These are phyloP conservation scores for Rhizomys pruinosus DNA, from an alignment of 2,113 vertebrate genomes.

Conservation along the genomic window DNA sequence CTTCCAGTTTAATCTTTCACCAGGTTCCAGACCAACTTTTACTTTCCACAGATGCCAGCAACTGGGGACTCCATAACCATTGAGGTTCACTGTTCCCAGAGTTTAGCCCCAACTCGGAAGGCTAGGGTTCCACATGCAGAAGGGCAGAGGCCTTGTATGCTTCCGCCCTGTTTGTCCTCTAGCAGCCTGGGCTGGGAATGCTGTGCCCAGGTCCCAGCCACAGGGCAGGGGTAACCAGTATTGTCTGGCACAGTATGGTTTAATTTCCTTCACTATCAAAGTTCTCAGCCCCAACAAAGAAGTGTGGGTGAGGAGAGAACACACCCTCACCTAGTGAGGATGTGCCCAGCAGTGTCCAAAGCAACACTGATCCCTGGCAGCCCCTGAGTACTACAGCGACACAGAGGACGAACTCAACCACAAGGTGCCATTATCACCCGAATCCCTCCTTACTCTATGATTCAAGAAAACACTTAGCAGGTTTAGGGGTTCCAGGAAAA, in stretches of 20 bases:
- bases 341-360: background rate
- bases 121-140: background rate
- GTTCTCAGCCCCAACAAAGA: background rate
- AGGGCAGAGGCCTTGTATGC: background rate
- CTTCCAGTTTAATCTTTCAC: background rate
- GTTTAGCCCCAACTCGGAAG: background rate
- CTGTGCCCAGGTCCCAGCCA: background rate
- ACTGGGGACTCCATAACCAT: background rate
- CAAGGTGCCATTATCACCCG: background rate
- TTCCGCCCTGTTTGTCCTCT: background rate
- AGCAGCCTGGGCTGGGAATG: rapidly evolving
- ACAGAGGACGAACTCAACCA: background rate
- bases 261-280: background rate
- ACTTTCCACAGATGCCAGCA: constrained; percentile 59
- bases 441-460: background rate
- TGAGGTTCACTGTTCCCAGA: background rate
- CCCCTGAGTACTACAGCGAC: background rate
- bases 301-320: background rate
- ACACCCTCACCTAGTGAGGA: background rate
- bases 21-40: constrained; percentile 69
- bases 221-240: rapidly evolving
- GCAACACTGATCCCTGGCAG: background rate
- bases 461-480: background rate
- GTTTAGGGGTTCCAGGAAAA: background rate
- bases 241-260: background rate